Conservation (phyloP, 2,888 invertebrate species). For the Heliconius charithonia region DNA sequence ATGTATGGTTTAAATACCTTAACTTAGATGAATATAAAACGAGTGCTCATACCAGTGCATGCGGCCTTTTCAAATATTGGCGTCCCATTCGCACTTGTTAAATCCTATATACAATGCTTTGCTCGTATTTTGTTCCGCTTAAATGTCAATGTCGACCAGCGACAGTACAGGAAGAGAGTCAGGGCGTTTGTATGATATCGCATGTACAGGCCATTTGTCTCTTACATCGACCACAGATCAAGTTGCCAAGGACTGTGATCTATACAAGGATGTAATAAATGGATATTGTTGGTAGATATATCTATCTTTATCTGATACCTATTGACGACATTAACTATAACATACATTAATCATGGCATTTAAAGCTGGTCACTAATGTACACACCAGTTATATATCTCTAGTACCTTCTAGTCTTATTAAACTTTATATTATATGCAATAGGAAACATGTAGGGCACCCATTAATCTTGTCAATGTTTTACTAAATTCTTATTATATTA, state of each 20-base stretch:
- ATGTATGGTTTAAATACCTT: conserved; percentile 59
- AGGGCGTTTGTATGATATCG: conserved; percentile 59
- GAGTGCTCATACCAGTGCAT: conserved; percentile 56
- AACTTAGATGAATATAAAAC: conserved; percentile 53
- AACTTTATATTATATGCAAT: not conserved
- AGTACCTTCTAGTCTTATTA: not conserved
- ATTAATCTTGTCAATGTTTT: too few species aligned
- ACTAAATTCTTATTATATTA: too few species aligned
- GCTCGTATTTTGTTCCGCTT: conserved; percentile 53
- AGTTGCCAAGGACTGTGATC: conserved; percentile 61
- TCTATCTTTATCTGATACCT: not conserved
- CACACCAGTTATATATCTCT: not conserved
- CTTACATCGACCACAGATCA: conserved; percentile 53
- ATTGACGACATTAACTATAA: conserved; percentile 17
- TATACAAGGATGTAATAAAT: conserved; percentile 35
- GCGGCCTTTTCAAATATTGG: conserved; percentile 55
- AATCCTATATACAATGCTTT: conserved; percentile 49
- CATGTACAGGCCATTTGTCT: conserved; percentile 52
- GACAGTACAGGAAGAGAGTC: conserved; percentile 70
- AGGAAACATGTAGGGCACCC: not conserved
- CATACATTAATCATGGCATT: not conserved
- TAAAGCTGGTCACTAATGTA: not conserved
- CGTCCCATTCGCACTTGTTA: conserved; percentile 56
- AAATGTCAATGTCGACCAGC: conserved; percentile 78
- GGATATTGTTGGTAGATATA: conserved; percentile 32